Evolutionary conservation across 2,888 invertebrate genomes (phyloP).

Genomic region (Eudemis profundana): DNA sequence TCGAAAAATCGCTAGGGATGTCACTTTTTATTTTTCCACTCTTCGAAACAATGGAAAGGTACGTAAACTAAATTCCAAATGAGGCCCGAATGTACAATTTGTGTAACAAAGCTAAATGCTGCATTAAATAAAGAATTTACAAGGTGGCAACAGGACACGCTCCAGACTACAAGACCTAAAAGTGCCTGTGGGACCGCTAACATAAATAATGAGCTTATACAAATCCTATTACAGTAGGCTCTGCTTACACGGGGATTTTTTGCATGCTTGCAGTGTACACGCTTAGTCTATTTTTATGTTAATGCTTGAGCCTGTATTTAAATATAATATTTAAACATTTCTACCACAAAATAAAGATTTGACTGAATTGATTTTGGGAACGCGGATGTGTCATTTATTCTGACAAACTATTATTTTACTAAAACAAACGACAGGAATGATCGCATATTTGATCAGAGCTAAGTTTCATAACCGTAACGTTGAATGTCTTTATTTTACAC

Average conservation of each 20-base stretch:
- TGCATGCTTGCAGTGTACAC: conserved; percentile 40
- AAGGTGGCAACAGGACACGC: conserved; percentile 28
- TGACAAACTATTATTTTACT: no score
- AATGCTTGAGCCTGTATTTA: conserved; percentile 29
- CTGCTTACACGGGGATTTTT: conserved; percentile 53
- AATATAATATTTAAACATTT: neutral
- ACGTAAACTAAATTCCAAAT: neutral
- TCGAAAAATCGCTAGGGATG: conserved; percentile 15
- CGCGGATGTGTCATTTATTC: no score
- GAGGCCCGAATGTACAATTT: neutral
- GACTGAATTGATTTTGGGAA: no score
- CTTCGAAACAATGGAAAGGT: neutral
- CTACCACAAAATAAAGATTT: neutral
- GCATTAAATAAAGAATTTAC: conserved; percentile 23
- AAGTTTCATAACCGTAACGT: no score
- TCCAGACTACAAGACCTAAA: conserved; percentile 41
- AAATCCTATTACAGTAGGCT: conserved; percentile 57
- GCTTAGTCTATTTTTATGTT: conserved; percentile 43
- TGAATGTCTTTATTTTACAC: no score
- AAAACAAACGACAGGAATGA: no score
- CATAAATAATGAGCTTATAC: conserved; percentile 56
- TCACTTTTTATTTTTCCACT: neutral
- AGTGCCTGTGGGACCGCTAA: conserved; percentile 39
- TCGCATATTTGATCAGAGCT: no score
- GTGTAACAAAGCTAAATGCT: conserved; percentile 29